A percentile compares a stretch with the other conserved stretches of the same genome.
Evolutionary conservation across 1,140 invertebrate genomes (phyloP).

Genomic region (Drosophila varians): DNA sequence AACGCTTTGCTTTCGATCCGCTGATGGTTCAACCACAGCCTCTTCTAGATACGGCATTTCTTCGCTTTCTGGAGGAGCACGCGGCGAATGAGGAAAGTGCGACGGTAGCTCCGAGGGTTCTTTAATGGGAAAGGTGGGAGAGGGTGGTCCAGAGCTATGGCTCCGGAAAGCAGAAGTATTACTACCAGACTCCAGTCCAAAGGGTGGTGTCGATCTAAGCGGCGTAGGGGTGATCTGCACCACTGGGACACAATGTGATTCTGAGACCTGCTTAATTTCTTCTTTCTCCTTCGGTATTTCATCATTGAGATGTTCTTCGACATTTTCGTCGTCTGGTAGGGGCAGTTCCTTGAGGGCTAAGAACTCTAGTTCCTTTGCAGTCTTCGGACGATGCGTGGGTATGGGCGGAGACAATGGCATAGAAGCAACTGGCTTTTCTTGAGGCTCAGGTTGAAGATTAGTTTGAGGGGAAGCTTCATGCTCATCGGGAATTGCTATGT

Average conservation of each 20-base stretch:
- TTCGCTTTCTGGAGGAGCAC: slow-evolving; percentile 35
- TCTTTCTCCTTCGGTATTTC: not conserved
- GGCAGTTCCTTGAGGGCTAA: slow-evolving; percentile 6
- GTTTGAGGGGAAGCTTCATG: not conserved
- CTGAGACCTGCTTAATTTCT: not conserved
- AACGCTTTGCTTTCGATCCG: slow-evolving; percentile 18
- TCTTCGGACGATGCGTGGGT: slow-evolving; percentile 59
- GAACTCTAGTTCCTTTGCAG: slow-evolving; percentile 38
- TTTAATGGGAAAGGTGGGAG: slow-evolving; percentile 67
- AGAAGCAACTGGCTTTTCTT: not conserved
- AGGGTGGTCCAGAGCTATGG: slow-evolving; percentile 26
- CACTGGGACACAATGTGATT: not conserved
- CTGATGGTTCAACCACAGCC: slow-evolving; percentile 31
- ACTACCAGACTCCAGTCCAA: slow-evolving; percentile 16
- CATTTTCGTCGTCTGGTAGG: not conserved
- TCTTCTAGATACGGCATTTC: slow-evolving; percentile 57
- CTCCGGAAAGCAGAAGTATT: not conserved
- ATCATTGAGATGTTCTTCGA: not conserved
- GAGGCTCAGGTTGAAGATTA: not conserved
- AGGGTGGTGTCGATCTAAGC: not conserved
- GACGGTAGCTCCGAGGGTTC: slow-evolving; percentile 15
- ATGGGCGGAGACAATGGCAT: slow-evolving; percentile 49
- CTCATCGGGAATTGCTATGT: not conserved
- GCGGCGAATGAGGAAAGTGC: slow-evolving; percentile 69
- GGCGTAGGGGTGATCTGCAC: not conserved